A percentile compares a stretch with the other conserved stretches of the same genome.
These are phyloP conservation scores for Hydrolagus colliei DNA, from an alignment of 2,797 vertebrate genomes.

Conservation along the genomic window DNA sequence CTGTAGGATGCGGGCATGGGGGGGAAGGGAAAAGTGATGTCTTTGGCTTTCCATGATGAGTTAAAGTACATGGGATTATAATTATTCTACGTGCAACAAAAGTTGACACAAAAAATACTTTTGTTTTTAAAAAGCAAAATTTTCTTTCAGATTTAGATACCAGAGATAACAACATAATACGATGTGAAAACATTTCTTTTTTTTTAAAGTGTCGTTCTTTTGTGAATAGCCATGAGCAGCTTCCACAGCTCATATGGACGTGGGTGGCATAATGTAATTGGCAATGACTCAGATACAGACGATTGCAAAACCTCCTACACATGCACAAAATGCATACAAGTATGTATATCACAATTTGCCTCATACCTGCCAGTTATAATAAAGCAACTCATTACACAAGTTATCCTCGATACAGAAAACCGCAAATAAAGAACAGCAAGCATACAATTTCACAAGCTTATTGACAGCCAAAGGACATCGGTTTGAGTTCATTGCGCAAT, in stretches of 20 bases:
- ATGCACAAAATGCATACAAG: too few species aligned
- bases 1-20: too few species aligned
- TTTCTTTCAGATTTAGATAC: too few species aligned
- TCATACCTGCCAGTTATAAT: background rate
- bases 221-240: background rate
- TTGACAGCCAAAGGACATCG: background rate
- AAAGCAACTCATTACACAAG: background rate
- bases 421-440: background rate
- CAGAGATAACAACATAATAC: too few species aligned
- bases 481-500: too few species aligned
- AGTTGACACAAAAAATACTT: too few species aligned
- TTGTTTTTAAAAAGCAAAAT: too few species aligned
- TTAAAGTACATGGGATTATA: background rate
- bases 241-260: background rate
- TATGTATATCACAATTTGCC: background rate
- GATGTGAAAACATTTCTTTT: too few species aligned
- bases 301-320: background rate
- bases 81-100: too few species aligned
- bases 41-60: too few species aligned
- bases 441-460: background rate
- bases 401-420: background rate
- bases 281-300: background rate
- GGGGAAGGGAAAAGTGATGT: too few species aligned
- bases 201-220: background rate
- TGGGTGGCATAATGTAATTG: background rate